phyloP scores from a whole-genome alignment of 2,113 vertebrate genomes.

The Pongo pygmaeus region DNA sequence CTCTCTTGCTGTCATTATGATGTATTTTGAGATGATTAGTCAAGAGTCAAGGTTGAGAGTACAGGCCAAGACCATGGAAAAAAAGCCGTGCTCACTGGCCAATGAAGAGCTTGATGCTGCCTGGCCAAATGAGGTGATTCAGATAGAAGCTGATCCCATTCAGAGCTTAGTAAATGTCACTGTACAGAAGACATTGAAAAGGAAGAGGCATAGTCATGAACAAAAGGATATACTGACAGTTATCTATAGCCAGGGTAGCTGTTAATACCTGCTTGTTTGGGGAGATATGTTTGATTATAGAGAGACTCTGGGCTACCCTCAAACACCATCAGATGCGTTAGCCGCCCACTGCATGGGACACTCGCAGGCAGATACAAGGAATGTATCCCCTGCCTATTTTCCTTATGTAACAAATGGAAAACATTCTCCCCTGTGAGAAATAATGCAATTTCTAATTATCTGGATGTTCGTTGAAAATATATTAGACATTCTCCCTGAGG shows the following conservation, averaged over 20 bases:
- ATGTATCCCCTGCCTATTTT: conserved; percentile 12
- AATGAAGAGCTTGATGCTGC: not conserved
- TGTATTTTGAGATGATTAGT: not conserved
- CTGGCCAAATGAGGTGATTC: not conserved
- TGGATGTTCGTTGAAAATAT: conserved; percentile 57
- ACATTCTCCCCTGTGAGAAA: conserved; percentile 50
- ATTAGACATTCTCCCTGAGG: conserved; percentile 53
- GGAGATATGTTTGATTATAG: not conserved
- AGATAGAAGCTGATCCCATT: not conserved
- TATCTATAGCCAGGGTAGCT: not conserved
- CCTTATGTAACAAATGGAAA: not conserved
- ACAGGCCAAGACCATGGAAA: not conserved
- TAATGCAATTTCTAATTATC: conserved; percentile 41
- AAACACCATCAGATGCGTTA: not conserved
- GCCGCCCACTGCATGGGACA: not conserved
- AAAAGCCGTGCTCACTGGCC: not conserved
- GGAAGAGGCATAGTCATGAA: not conserved
- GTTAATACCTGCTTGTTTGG: not conserved
- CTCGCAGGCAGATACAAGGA: conserved; percentile 36
- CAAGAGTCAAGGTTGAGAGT: not conserved
- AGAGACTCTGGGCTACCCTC: not conserved
- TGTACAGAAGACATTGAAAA: not conserved
- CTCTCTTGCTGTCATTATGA: not conserved
- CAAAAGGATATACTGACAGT: not conserved
- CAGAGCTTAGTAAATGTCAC: not conserved